These are phyloP conservation scores for Lithobates pipiens DNA, from an alignment of 2,797 vertebrate genomes.

Conservation along the genomic window DNA sequence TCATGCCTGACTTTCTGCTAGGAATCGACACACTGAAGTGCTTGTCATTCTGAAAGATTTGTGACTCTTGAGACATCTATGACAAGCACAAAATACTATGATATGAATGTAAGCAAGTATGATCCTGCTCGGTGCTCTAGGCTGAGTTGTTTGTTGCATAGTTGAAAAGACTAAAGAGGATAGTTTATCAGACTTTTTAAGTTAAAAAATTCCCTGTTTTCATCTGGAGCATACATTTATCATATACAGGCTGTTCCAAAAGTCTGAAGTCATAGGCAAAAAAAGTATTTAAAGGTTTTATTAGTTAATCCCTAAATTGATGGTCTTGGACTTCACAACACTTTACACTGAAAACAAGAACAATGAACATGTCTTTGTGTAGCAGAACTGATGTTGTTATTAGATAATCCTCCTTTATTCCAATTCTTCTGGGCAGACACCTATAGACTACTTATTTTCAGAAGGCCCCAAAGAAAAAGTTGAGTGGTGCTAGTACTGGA, in stretches of 20 bases:
- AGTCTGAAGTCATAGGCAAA: too few relatives aligned
- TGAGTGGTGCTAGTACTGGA: too few relatives aligned
- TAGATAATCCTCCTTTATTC: too few relatives aligned
- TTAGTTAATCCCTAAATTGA: too few relatives aligned
- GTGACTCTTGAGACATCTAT: conserved; percentile 43
- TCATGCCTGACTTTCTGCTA: background rate
- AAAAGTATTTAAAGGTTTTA: too few relatives aligned
- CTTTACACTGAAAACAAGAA: too few relatives aligned
- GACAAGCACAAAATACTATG: conserved; percentile 39
- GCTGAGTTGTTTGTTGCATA: conserved; percentile 37
- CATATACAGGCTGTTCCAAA: background rate
- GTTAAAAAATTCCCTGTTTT: background rate
- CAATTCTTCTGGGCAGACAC: too few relatives aligned
- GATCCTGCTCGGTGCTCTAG: conserved; percentile 34
- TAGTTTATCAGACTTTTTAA: conserved; percentile 3
- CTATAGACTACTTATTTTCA: too few relatives aligned
- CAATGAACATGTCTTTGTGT: too few relatives aligned
- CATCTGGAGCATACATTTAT: background rate
- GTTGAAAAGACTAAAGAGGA: conserved; percentile 21
- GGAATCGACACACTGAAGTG: conserved; percentile 8
- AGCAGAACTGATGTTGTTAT: too few relatives aligned
- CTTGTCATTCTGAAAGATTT: conserved; percentile 31
- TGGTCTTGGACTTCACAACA: too few relatives aligned
- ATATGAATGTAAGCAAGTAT: conserved; percentile 44
- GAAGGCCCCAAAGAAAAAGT: too few relatives aligned